These are phyloP conservation scores for Amniataba percoides DNA, from an alignment of 2,797 vertebrate genomes.

Conservation along the genomic window DNA sequence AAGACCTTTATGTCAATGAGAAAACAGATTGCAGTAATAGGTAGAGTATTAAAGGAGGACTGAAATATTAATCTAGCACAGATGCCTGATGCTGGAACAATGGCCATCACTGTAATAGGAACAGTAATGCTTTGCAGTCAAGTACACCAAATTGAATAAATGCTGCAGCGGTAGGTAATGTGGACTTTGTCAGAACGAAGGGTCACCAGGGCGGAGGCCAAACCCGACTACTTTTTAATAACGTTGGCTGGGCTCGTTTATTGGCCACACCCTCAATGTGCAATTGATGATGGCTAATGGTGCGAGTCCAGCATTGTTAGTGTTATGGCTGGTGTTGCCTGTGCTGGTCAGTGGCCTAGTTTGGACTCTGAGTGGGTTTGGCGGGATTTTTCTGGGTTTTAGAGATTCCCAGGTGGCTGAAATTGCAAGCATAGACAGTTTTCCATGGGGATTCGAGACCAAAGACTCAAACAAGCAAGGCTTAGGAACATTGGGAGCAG, in stretches of 20 bases:
- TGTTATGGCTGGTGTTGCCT: conserved; percentile 29
- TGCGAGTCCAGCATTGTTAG: conserved; percentile 36
- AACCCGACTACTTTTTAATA: conserved; percentile 54
- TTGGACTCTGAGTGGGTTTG: conserved; percentile 25
- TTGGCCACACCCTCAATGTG: conserved; percentile 23
- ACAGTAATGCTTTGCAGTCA: conserved; percentile 3
- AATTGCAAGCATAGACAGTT: conserved; percentile 34
- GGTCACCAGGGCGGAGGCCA: conserved; percentile 30
- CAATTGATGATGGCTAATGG: conserved; percentile 71
- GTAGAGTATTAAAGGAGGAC: not conserved
- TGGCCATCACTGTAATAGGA: conserved; percentile 6
- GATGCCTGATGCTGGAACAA: conserved; percentile 21
- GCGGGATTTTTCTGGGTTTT: conserved; percentile 22
- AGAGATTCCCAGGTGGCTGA: conserved; percentile 10
- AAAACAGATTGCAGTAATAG: conserved; percentile 1
- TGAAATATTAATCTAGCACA: conserved; percentile 34
- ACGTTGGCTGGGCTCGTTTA: conserved; percentile 51
- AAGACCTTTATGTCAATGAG: not conserved
- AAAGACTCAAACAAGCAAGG: conserved; percentile 46
- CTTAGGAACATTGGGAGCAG: conserved; percentile 31
- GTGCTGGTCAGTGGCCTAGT: conserved; percentile 46
- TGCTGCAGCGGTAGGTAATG: conserved; percentile 4
- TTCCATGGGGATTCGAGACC: conserved; percentile 20
- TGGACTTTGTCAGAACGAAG: conserved; percentile 11
- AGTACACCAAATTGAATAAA: conserved; percentile 22